Base-by-base conservation (phyloP, 2,797 vertebrate species). In the Dermochelys coriacea region DNA sequence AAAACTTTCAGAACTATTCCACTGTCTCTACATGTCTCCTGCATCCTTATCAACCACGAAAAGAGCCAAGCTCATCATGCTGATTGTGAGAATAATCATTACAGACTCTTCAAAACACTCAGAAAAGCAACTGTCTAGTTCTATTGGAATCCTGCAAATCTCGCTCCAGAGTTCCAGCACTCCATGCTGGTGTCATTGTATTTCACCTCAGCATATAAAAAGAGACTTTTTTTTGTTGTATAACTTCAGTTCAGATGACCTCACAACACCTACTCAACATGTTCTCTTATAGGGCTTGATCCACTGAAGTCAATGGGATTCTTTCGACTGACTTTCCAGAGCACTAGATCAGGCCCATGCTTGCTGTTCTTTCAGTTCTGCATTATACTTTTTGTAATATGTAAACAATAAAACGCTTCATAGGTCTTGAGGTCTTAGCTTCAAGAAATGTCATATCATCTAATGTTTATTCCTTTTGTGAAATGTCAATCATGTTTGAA, bases 401-500 rank as follows among this genome's bases (percentile, higher is more conserved):
- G 8, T 19, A 88, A 92, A 64, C 61, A 91, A 51, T 8, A 3
- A 85, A 82, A 82, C 55, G 12, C 45, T 75, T 93, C 81, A 55
- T 92, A 91, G 45, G 10, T 93, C 45, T 84, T 74, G 64, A 82
- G 34, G 8, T 92, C 37, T 85, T 75, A 91, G 54, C 87, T 12
- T 54, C 85, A 80, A 54, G 34, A 41, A 86, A 49, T n/a, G 19
- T 77, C 78, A 12, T 96, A 95, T 97, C 95, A 95, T 90, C 88
- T 89, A 82, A 80, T 55, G 87, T 87, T 88, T 88, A 87, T 75
- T 57, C 79, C 45, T 83, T 95, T 87, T 91, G 75, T 89, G 3
- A 87, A 10, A 71, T 82, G 89, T 93, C 84, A 91, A 49, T 87
- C 89, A 1, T 93, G 84, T 93, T 94, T 97, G 95, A 93, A 87